A percentile compares a stretch with the other conserved stretches of the same genome.
These are phyloP conservation scores for Erpornis zantholeuca DNA, from an alignment of 2,113 vertebrate genomes.

Conservation along the genomic window DNA sequence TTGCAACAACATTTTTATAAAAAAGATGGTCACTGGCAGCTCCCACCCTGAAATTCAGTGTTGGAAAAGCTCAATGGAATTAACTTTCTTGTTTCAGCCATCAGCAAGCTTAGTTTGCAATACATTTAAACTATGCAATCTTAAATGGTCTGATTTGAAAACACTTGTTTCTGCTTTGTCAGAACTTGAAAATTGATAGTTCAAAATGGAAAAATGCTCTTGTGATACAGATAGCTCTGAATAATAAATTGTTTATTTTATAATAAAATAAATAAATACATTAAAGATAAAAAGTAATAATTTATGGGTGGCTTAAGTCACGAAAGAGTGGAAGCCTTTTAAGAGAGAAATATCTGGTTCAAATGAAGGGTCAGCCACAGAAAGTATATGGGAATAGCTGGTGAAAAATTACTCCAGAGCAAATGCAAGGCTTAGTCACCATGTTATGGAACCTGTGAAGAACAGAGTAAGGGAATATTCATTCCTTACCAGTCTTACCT, in stretches of 20 bases:
- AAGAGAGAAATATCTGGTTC: background rate
- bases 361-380: background rate
- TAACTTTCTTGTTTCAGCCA: background rate
- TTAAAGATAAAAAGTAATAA: background rate
- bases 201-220: background rate
- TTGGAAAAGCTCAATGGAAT: background rate
- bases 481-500: background rate
- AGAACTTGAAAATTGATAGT: background rate
- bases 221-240: background rate
- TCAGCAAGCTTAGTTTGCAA: background rate
- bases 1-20: background rate
- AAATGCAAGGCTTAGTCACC: background rate
- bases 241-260: background rate
- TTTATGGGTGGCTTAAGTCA: background rate
- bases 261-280: background rate
- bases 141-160: background rate
- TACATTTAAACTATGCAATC: background rate
- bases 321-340: background rate
- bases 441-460: background rate
- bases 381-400: background rate
- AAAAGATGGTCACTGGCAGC: background rate
- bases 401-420: background rate
- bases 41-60: background rate
- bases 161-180: background rate
- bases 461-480: background rate